These are phyloP conservation scores for Struthidea cinerea DNA, from an alignment of 2,113 vertebrate genomes.

Conservation along the genomic window DNA sequence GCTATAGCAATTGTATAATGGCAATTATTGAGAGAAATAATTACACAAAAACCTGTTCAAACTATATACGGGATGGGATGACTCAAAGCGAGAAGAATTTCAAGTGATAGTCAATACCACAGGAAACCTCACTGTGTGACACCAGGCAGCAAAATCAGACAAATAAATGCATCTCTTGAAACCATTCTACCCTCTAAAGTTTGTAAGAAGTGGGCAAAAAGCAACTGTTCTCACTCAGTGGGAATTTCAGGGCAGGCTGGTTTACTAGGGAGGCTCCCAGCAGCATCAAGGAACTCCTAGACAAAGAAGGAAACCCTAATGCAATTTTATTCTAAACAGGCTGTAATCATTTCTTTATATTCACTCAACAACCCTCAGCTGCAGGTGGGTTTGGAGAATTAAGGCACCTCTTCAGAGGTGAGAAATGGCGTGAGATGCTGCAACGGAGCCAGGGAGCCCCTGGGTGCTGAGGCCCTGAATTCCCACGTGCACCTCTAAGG, in stretches of 20 bases:
- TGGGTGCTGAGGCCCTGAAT: not conserved
- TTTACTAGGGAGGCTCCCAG: not conserved
- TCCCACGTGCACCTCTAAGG: fast-evolving
- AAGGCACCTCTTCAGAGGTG: not conserved
- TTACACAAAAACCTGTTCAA: constrained; percentile 27
- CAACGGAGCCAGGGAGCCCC: not conserved
- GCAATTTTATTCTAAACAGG: not conserved
- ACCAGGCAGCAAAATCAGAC: not conserved
- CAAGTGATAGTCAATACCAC: not conserved
- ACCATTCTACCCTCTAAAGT: not conserved
- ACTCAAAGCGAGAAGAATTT: not conserved
- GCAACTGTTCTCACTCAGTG: fast-evolving
- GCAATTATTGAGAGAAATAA: constrained; percentile 54
- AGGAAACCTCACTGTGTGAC: not conserved
- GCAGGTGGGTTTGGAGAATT: not conserved
- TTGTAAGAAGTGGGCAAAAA: not conserved
- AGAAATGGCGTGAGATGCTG: not conserved
- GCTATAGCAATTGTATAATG: constrained; percentile 22
- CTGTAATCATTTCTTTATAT: not conserved
- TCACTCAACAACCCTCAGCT: not conserved
- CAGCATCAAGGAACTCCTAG: not conserved
- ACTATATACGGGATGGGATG: not conserved
- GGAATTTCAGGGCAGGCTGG: not conserved
- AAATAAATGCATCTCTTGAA: not conserved
- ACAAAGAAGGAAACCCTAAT: not conserved